These are phyloP conservation scores for Hymenochirus boettgeri DNA, from an alignment of 2,113 vertebrate genomes.

Conservation along the genomic window DNA sequence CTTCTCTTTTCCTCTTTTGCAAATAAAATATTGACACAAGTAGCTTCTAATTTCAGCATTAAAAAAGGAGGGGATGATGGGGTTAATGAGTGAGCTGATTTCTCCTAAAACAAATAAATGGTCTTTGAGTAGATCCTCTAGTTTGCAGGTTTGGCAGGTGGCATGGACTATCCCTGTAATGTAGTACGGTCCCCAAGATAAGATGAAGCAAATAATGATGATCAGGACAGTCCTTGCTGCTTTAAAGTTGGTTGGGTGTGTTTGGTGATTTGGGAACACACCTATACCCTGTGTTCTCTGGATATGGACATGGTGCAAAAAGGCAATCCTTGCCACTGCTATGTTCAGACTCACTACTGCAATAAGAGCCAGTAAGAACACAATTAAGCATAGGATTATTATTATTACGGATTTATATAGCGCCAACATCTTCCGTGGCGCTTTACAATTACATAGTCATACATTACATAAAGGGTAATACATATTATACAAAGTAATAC, in stretches of 20 bases:
- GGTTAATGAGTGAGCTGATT: constrained; percentile 45
- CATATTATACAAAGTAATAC: too few species aligned
- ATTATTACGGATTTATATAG: too few species aligned
- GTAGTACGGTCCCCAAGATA: constrained; percentile 48
- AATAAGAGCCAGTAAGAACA: constrained; percentile 43
- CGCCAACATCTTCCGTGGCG: too few species aligned
- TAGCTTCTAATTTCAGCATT: constrained; percentile 43
- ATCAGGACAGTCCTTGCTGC: constrained; percentile 40
- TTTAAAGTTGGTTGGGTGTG: constrained; percentile 41
- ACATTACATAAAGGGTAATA: too few species aligned
- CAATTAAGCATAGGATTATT: constrained; percentile 42
- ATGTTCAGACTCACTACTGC: constrained; percentile 42
- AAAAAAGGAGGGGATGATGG: constrained; percentile 41
- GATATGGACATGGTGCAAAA: constrained; percentile 30
- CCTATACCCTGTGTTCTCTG: background rate
- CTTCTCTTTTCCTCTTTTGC: constrained; percentile 33
- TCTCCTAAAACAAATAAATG: constrained; percentile 44
- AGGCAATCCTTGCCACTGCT: constrained; percentile 43
- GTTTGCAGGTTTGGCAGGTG: constrained; percentile 41
- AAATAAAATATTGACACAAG: constrained; percentile 28
- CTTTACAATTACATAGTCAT: too few species aligned
- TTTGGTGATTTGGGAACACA: background rate
- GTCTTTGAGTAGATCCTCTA: constrained; percentile 24
- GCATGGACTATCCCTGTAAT: constrained; percentile 44
- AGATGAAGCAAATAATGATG: constrained; percentile 40